A percentile compares a stretch with the other conserved stretches of the same genome.
These are phyloP conservation scores for Limonius californicus DNA, from an alignment of 1,140 invertebrate genomes.

Conservation along the genomic window DNA sequence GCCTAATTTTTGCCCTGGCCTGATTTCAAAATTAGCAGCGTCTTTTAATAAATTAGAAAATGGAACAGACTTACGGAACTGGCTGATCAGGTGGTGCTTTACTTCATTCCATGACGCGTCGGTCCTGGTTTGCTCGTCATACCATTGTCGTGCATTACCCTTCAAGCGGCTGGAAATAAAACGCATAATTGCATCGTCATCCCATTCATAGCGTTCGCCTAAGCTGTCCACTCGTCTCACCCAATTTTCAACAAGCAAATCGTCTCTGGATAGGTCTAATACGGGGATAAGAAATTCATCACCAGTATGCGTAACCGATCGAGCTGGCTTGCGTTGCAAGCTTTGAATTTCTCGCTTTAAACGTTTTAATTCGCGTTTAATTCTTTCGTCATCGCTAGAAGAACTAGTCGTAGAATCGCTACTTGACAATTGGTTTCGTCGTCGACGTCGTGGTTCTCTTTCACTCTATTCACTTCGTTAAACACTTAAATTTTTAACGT, in stretches of 20 bases:
- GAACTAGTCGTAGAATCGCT: no score
- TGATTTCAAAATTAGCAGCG: conserved; percentile 18
- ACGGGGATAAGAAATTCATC: neutral
- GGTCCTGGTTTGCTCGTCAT: neutral
- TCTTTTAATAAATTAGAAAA: conserved; percentile 19
- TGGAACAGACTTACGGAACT: conserved; percentile 11
- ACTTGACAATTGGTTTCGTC: no score
- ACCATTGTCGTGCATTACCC: neutral
- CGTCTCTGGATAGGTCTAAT: neutral
- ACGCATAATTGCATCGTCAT: neutral
- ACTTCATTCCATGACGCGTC: neutral
- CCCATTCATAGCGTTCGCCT: neutral
- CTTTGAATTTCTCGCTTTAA: no score
- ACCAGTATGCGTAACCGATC: neutral
- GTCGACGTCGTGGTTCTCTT: no score
- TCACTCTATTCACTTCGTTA: no score
- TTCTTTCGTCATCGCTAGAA: no score
- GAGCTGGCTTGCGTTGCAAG: no score
- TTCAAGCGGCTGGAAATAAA: neutral
- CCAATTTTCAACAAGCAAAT: neutral
- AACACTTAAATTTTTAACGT: no score
- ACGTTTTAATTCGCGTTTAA: no score
- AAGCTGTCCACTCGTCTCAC: neutral
- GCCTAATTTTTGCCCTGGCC: conserved; percentile 19
- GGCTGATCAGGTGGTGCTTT: neutral